A percentile compares a stretch with the other conserved stretches of the same genome.
These are phyloP conservation scores for Acanthiza pusilla DNA, from an alignment of 2,797 vertebrate genomes.

Conservation along the genomic window DNA sequence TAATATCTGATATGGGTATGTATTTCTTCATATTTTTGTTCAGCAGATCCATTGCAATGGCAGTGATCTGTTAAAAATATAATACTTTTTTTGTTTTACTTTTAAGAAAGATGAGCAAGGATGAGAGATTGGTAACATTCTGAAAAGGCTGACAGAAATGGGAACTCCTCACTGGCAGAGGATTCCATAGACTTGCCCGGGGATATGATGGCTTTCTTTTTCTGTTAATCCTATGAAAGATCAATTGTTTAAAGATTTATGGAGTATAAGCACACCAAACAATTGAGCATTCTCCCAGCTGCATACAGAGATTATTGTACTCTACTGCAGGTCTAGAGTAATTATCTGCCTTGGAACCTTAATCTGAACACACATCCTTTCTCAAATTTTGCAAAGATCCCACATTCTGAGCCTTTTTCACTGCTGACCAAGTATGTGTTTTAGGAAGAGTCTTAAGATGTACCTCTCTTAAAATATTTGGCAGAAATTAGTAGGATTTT, in stretches of 20 bases:
- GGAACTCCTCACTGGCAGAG: background rate
- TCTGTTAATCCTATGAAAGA: background rate
- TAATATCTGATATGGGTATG: background rate
- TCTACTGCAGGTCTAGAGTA: background rate
- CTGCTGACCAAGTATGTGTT: background rate
- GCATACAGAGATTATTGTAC: background rate
- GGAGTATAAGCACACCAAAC: background rate
- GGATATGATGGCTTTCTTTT: background rate
- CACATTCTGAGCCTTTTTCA: background rate
- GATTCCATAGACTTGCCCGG: background rate
- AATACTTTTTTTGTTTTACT: background rate
- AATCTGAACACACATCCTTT: background rate
- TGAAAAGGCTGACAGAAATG: background rate
- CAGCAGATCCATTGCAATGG: background rate
- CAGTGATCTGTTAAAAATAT: background rate
- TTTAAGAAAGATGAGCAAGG: background rate
- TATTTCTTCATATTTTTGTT: background rate
- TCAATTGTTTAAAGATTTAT: background rate
- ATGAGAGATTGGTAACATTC: background rate
- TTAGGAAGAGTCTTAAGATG: background rate
- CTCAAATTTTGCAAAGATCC: background rate
- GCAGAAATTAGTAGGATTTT: background rate
- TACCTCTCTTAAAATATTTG: background rate
- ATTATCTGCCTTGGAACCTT: background rate
- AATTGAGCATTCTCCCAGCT: background rate